phyloP scores from a whole-genome alignment of 2,888 invertebrate species.

The Resseliella maxima region DNA sequence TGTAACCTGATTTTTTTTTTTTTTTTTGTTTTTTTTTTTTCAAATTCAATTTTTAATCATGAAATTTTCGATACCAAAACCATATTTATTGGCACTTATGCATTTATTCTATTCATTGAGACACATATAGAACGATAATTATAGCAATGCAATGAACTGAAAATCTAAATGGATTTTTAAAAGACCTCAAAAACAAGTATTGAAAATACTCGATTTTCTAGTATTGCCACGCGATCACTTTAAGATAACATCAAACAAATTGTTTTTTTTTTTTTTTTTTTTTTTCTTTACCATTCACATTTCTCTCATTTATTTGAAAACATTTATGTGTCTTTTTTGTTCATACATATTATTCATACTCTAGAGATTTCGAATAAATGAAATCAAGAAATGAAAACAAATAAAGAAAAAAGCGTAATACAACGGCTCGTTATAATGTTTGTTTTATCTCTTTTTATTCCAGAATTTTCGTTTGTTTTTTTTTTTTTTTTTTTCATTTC shows the following conservation, averaged over 20 bases:
- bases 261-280: not conserved
- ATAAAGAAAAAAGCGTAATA: not conserved
- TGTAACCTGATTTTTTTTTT: too few species aligned
- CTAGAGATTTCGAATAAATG: not conserved
- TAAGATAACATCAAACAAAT: not conserved
- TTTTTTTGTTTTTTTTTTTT: too few species aligned
- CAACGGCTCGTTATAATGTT: not conserved
- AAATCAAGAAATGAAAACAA: not conserved
- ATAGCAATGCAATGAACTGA: not conserved
- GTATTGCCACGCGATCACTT: constrained; percentile 13
- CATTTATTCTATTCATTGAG: too few species aligned
- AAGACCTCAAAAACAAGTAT: not conserved
- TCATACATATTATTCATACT: not conserved
- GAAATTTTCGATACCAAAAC: too few species aligned
- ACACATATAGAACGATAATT: too few species aligned
- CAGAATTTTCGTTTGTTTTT: not conserved
- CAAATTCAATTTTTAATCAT: too few species aligned
- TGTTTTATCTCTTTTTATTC: not conserved
- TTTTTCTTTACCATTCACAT: not conserved
- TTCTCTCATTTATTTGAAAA: too few species aligned
- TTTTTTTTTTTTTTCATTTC: not conserved
- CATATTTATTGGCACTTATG: not conserved
- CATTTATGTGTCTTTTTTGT: too few species aligned
- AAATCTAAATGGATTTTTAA: not conserved
- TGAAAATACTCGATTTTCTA: not conserved